Base-by-base conservation (phyloP, 2,888 invertebrate species). In the Cyrtodaria siliqua region DNA sequence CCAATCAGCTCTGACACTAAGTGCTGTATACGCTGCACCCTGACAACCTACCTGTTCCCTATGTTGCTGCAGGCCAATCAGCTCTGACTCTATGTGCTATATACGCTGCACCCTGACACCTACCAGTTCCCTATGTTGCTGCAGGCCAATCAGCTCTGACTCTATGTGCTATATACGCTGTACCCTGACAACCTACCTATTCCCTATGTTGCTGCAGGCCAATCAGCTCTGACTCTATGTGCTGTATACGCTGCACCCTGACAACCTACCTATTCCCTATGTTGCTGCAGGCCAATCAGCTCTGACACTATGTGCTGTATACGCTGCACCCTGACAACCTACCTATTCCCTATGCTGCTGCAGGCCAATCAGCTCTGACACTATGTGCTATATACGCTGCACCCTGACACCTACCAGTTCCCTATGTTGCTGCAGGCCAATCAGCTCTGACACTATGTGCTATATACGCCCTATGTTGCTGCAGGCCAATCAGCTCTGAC, bases 61-160 rank as follows among this genome's bases (percentile, higher is more conserved):
- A 18, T 80, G 79, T 56, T 86, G 81, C 61, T 90, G 88, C 29
- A 90, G 60, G 9, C 75, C 57, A 23, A 85, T 64, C 76, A 91
- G 86, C 73, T 90, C 88, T 0, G 74, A 66, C 76, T 90, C 90
- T 18, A 91, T 86, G 42, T 80, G 76, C 1, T 83, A 82, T 6
- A 91, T n/a, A 33, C 33, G 4, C 6, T 33, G 33, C 12, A 33
- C n/a, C n/a, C n/a, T n/a, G n/a, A n/a, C n/a, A n/a, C n/a, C n/a
- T 60, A 83, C 82, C 72, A 88, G 80, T 23, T 73, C 72, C 60
- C 86, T 79, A 18, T 80, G 79, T 56, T 86, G 81, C 61, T 90
- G 88, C 29, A 90, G 60, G 9, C 75, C 57, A 23, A 85, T 64
- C 76, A 91, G 86, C 73, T 90, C 88, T 0, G 74, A 66, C 76